phyloP scores from a whole-genome alignment of 64 coral and sea anemone species.

The Exaiptasia diaphana region DNA sequence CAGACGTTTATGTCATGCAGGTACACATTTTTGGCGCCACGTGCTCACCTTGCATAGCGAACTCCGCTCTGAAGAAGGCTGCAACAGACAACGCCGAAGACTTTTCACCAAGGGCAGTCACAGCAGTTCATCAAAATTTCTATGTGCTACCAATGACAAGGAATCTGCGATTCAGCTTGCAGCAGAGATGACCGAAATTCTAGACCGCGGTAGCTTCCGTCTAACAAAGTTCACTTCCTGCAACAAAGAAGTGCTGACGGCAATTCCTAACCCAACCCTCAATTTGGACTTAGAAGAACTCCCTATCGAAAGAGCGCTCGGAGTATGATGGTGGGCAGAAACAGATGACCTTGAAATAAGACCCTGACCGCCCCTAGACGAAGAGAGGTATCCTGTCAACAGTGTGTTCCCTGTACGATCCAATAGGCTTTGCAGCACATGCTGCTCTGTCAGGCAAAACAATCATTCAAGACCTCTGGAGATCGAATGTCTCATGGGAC shows the following conservation, averaged over 20 bases:
- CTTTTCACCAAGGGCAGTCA: background rate
- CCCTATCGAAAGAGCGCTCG: conserved; percentile 23
- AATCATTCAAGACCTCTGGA: conserved; percentile 31
- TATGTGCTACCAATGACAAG: background rate
- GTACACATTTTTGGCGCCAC: conserved; percentile 55
- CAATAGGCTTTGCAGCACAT: background rate
- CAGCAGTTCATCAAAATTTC: conserved; percentile 40
- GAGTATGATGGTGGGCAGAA: conserved; percentile 10
- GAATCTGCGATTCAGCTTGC: conserved; percentile 5
- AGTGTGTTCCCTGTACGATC: conserved; percentile 22
- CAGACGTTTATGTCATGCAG: conserved; percentile 42
- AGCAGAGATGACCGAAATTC: conserved; percentile 6
- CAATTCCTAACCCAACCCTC: background rate
- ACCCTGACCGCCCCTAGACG: background rate
- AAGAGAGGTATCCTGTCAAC: conserved; percentile 25
- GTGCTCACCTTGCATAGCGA: conserved; percentile 14
- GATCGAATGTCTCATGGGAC: background rate
- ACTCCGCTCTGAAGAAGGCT: conserved; percentile 28
- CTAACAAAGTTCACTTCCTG: conserved; percentile 40
- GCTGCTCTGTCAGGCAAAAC: background rate
- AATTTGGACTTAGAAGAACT: conserved; percentile 34
- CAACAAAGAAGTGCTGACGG: conserved; percentile 1
- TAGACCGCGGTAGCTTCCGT: conserved; percentile 30
- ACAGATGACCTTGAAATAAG: background rate
- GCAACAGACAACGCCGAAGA: conserved; percentile 54